These are phyloP conservation scores for Hiodon alosoides DNA, from an alignment of 2,113 vertebrate genomes.

Conservation along the genomic window DNA sequence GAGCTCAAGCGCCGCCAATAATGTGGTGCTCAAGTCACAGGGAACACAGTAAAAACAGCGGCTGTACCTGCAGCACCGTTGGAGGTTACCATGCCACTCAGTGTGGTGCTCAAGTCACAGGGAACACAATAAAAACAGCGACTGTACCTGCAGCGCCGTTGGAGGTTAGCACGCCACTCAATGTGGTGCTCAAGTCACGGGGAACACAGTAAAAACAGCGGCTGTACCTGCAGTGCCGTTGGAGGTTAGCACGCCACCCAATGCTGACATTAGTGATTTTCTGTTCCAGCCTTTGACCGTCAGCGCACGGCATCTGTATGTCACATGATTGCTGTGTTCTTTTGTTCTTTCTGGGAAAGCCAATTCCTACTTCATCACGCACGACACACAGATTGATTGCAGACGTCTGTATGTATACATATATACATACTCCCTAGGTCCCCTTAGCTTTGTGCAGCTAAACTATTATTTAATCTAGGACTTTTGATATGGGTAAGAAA, in stretches of 20 bases:
- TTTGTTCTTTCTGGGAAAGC: conserved; percentile 18
- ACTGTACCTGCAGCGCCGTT: background rate
- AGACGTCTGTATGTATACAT: conserved; percentile 49
- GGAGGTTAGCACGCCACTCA: background rate
- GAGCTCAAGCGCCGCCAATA: too few relatives aligned
- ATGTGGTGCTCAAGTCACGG: background rate
- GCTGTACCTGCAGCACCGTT: background rate
- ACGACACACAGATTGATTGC: conserved; percentile 35
- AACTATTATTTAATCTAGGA: conserved; percentile 46
- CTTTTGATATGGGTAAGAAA: conserved; percentile 39
- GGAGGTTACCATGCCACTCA: background rate
- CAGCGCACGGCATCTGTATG: background rate
- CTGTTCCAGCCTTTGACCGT: too few relatives aligned
- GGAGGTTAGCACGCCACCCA: background rate
- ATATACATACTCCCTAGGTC: conserved; percentile 46
- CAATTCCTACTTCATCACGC: background rate
- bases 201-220: background rate
- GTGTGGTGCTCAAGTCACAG: background rate
- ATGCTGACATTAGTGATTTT: background rate
- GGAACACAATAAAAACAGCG: background rate
- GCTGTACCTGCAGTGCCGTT: background rate
- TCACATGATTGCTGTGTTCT: background rate
- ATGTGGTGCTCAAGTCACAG: background rate
- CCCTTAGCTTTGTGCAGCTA: conserved; percentile 45
- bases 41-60: background rate